These are phyloP conservation scores for Catostylus mosaicus DNA, from an alignment of 30 jellyfish, hydroid and myxozoan genomes.

Conservation along the genomic window DNA sequence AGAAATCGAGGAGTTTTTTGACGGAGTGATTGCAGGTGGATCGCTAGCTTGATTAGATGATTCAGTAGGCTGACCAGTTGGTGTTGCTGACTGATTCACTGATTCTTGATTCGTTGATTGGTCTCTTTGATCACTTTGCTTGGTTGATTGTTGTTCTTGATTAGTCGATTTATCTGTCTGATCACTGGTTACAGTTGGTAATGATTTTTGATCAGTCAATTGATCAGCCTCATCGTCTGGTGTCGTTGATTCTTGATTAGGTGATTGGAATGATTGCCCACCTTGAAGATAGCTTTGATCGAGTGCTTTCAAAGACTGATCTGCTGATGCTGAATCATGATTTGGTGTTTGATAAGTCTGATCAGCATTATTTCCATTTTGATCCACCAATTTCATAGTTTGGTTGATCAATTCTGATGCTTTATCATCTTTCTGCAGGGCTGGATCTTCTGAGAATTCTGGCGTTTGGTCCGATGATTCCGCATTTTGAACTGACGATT, in stretches of 20 bases:
- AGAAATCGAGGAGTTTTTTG: neutral
- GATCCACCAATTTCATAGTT: neutral
- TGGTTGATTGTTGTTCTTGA: neutral
- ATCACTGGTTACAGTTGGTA: neutral
- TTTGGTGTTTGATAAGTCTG: neutral
- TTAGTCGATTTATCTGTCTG: neutral
- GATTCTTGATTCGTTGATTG: neutral
- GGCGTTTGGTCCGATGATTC: constrained; percentile 5
- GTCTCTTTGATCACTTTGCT: constrained; percentile 4
- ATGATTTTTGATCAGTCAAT: neutral
- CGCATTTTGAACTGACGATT: constrained; percentile 8
- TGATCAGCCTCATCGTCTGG: neutral
- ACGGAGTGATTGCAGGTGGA: neutral
- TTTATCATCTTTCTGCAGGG: neutral
- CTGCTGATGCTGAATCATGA: constrained; percentile 7
- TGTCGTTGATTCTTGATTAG: constrained; percentile 1
- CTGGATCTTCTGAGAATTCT: neutral
- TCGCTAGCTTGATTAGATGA: neutral
- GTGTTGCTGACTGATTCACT: neutral
- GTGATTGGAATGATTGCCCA: neutral
- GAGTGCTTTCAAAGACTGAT: constrained; percentile 1
- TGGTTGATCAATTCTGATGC: neutral
- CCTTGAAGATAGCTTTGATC: neutral
- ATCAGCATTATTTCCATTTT: neutral
- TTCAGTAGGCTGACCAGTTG: neutral